Evolutionary conservation across 2,113 vertebrate species (phyloP), one percentile per base, ranked within the genome.

Genomic region (Limnothrissa miodon): DNA sequence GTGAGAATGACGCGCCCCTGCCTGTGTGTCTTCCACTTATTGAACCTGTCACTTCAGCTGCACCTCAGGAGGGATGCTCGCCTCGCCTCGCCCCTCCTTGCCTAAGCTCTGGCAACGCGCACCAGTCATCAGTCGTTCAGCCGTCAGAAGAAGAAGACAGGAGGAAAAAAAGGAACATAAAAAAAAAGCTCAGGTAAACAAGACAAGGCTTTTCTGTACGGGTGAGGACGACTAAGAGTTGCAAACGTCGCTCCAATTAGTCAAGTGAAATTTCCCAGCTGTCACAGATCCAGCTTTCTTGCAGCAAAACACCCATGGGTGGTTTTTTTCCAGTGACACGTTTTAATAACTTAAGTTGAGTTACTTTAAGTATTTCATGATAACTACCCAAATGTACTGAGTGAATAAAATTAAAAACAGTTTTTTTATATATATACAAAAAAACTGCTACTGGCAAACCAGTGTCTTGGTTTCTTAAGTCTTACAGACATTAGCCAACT

Each of bases 1-100:
- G 45, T 83, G 81, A 48, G 88, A 87, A 90, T 87, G 86, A 79
- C 46, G 66, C 45, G 70, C 56, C 56, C 78, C 39, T 74, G 51
- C 79, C 59, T 85, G 56, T 48, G 74, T 42, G 53, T 44, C 45
- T 78, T 84, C 56, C 79, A 48, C 79, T 86, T 82, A 82, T 83
- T 83, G 36, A 62, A 79, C 83, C 80, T 74, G 81, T 86, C 84
- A 86, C 82, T 70, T 84, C 78, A 2, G 39, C 42, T 78, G 48
- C 62, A 78, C 56, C 53, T 82, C 80, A 59, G 83, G 21, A 48
- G 83, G 46, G 66, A 74, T 74, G 66, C 66, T 74, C 66, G 66
- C 66, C 29, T 74, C 66, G 29, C 25, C 25, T 66, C 25, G 59
- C 59, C 25, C 19, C 56, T 42, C 25, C 25, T 66, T 9, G 59